Percentiles rank a stretch among this genome's conserved stretches.
These are phyloP conservation scores for Sporophila hypoxantha DNA, from an alignment of 2,113 vertebrate species.

Conservation along the genomic window DNA sequence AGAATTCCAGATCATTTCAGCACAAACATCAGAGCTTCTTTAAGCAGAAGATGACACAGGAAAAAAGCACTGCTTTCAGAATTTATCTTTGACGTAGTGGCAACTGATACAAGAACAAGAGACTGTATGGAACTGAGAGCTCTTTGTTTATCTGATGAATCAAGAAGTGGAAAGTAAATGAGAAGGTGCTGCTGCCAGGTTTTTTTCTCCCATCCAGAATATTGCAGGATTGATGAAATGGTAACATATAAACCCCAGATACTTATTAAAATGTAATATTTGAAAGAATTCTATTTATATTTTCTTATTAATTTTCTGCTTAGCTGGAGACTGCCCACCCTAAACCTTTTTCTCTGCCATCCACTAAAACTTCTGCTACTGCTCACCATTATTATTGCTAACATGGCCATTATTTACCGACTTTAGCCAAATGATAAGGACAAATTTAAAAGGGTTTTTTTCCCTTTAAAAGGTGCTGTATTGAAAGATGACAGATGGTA, in stretches of 20 bases:
- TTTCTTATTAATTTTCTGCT: background rate
- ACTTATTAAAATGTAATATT: background rate
- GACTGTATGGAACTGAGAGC: background rate
- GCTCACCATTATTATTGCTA: background rate
- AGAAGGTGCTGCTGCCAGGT: background rate
- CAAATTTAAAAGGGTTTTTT: background rate
- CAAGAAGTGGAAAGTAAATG: background rate
- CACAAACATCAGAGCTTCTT: background rate
- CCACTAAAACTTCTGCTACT: background rate
- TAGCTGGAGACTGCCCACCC: background rate
- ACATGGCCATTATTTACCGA: background rate
- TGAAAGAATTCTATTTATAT: background rate
- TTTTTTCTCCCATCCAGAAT: background rate
- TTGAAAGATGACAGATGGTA: background rate
- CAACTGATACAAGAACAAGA: background rate
- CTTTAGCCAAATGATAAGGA: background rate
- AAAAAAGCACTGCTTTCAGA: background rate
- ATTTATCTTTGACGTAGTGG: background rate
- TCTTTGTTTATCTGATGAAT: background rate
- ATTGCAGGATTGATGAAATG: background rate
- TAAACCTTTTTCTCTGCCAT: background rate
- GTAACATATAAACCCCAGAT: background rate
- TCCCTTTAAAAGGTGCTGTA: background rate
- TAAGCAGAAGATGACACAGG: background rate
- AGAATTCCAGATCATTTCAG: constrained; percentile 16